These are phyloP conservation scores for Apeira syringaria DNA, from an alignment of 2,888 invertebrate genomes.

Conservation along the genomic window DNA sequence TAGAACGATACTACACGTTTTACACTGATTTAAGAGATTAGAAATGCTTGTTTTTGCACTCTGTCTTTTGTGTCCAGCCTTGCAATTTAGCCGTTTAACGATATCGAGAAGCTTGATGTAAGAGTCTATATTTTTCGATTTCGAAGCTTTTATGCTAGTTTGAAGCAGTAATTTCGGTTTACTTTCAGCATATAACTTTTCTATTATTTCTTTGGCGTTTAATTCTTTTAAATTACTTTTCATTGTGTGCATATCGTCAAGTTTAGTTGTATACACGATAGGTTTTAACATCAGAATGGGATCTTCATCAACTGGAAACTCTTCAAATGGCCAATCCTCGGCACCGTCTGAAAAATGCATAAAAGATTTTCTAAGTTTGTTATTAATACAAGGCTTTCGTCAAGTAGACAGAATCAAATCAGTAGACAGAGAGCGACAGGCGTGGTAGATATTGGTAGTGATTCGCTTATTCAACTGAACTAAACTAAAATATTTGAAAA, in stretches of 20 bases:
- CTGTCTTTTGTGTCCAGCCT: slow-evolving; percentile 3
- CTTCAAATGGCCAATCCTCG: background rate
- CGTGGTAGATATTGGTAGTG: no score
- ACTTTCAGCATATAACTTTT: slow-evolving; percentile 35
- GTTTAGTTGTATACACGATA: slow-evolving; percentile 43
- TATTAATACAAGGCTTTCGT: no score
- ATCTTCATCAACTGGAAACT: slow-evolving; percentile 3
- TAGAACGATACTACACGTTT: slow-evolving; percentile 15
- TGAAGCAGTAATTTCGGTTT: slow-evolving; percentile 27
- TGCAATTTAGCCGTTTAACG: slow-evolving; percentile 14
- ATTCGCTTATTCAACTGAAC: no score
- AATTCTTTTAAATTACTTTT: slow-evolving; percentile 13
- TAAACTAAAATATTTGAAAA: no score
- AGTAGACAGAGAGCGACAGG: no score
- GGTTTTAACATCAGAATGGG: slow-evolving; percentile 6
- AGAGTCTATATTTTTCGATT: slow-evolving; percentile 2
- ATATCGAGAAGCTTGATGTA: slow-evolving; percentile 12
- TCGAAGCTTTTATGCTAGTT: slow-evolving; percentile 1
- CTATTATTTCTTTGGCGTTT: slow-evolving; percentile 9
- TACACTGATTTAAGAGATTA: slow-evolving; percentile 18
- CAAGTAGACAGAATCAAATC: no score
- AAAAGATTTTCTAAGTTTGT: no score
- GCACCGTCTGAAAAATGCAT: no score
- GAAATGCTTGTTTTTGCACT: slow-evolving; percentile 2
- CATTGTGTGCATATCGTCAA: slow-evolving; percentile 44